Base-by-base conservation (phyloP, 1,140 invertebrate species). In the Ctenoplectra terminalis region DNA sequence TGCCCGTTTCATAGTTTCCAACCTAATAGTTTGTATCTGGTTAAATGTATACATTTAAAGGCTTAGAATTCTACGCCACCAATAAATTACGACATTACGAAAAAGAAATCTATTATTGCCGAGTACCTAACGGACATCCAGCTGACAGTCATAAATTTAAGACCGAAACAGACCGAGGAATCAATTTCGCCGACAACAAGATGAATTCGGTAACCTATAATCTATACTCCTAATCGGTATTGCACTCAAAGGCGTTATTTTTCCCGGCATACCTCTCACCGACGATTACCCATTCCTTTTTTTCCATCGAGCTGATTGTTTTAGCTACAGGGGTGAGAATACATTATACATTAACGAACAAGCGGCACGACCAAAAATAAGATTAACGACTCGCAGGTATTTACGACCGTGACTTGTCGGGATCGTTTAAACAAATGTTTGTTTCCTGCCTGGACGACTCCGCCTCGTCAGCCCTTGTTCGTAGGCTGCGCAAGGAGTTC, bases 391-490 rank as follows among this genome's bases (percentile, higher is more conserved):
- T 79, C 67, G 63, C 60, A 83, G 83, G 80, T 91, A 91, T 90
- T 90, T 89, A 88, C 82, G 87, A 66, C 80, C 82, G 82, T 88
- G 88, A 87, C 87, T 89, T 87, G 90, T 82, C 87, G 87, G 85
- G 80, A 85, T 86, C 87, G 88, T 90, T 91, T 89, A 88, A 91
- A 90, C 91, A 90, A 92, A 90, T 89, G 90, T 92, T 92, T 91
- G 90, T 89, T 88, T 91, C 75, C 76, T 77, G 73, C 43, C 56
- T 34, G 11, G 34, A 46, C 43, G 74, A 71, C 80, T 66, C 83
- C 72, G 83, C 81, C 87, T 87, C 60, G 76, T 71, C 77, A 66
- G 80, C 56, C 84, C 64, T 67, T 70, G 73, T 56, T 56, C 73
- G 56, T 34, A 70, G 64, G 40, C 48, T n/a, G 63, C 37, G 60